Base-by-base conservation (phyloP, 2,797 vertebrate species). In the Pipistrellus pipistrellus region DNA sequence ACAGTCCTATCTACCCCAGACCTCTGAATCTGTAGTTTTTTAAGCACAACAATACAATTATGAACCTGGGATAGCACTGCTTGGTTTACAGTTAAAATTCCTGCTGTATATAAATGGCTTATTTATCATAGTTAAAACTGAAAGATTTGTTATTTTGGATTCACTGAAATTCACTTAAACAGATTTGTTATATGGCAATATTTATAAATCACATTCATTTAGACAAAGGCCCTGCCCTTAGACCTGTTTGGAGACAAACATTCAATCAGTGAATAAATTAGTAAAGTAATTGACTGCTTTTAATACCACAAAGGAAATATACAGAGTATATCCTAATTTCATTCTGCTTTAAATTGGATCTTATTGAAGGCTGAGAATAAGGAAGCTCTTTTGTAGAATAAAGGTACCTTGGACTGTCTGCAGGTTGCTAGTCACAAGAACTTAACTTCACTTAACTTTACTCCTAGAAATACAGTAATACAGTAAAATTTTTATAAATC, bases 21-120 rank as follows among this genome's bases (percentile, higher is more conserved):
- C 18, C 15, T 25, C 88, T 75, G 35, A 44, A 4, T 41, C 21
- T 13, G 48, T 14, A 35, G 1, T 27, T 69, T 51, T 44, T 91
- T n/a, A 69, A 38, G 6, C 17, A 66, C 6, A 48, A 66, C 0
- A 30, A 38, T 35, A 30, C 18, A 85, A 7, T 71, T 85, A 51
- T 35, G 8, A 88, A 53, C 14, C 35, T 66, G 27, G 35, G 35
- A 53, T 68, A 81, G 17, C 18, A 68, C 46, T 88, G 12, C 14
- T 75, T 87, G 57, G 11, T 71, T 94, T 96, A n/a, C 64, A 87
- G 23, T 35, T 90, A 51, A 75, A 21, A 62, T 71, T 75, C 3
- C n/a, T 91, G 14, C 10, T 85, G 0, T n/a, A 44, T 48, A n/a
- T 12, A 90, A 85, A 78, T 41, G 27, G 15, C 3, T 91, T 44